phyloP scores from a whole-genome alignment of 1,140 invertebrate genomes.

The Drosophila ironensis region DNA sequence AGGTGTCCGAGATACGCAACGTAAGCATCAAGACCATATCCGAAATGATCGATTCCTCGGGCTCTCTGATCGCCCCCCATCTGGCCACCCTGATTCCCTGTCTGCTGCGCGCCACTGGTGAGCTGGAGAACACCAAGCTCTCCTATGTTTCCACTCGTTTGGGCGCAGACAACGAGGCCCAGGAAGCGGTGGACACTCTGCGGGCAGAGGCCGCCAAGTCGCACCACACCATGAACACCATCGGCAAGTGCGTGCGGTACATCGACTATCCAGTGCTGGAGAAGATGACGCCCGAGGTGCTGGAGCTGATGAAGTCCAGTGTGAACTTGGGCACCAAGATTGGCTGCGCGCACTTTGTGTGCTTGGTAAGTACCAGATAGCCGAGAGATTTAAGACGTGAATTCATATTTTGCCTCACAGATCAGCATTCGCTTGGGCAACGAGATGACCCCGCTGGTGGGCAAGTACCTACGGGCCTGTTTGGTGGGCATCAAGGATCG shows the following conservation, averaged over 20 bases:
- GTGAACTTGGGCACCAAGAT: conserved; percentile 92
- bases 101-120: conserved; percentile 91
- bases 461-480: conserved; percentile 90
- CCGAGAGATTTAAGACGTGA: background rate
- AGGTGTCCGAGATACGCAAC: conserved; percentile 89
- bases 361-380: conserved; percentile 84
- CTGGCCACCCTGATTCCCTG: conserved; percentile 91
- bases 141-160: conserved; percentile 90
- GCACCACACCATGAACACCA: conserved; percentile 94
- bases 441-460: conserved; percentile 84
- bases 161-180: conserved; percentile 85
- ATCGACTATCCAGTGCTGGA: conserved; percentile 89
- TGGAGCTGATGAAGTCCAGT: conserved; percentile 91
- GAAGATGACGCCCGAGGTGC: conserved; percentile 90
- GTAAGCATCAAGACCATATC: conserved; percentile 93
- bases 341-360: conserved; percentile 92
- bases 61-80: conserved; percentile 89
- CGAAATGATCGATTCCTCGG: conserved; percentile 91
- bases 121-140: conserved; percentile 90
- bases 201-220: conserved; percentile 90
- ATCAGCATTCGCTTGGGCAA: conserved; percentile 82
- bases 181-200: conserved; percentile 89
- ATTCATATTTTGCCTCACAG: conserved; percentile 23
- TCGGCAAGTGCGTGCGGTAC: conserved; percentile 93
- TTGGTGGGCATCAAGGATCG: conserved; percentile 91